These are phyloP conservation scores for Scyliorhinus canicula DNA, from an alignment of 2,797 vertebrate species.

Conservation along the genomic window DNA sequence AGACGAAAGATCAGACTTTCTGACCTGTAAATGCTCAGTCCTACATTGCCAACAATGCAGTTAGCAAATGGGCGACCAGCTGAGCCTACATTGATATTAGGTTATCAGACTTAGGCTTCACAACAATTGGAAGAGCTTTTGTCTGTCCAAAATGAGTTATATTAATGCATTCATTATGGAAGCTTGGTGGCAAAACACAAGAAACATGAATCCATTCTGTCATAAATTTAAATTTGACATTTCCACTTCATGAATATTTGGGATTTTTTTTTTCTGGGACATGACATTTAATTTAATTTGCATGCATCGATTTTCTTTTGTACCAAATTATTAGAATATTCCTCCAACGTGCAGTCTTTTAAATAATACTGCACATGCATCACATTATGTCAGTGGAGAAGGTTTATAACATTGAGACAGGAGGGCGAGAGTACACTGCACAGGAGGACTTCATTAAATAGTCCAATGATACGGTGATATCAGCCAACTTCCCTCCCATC, in stretches of 20 bases:
- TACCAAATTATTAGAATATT: conserved; percentile 1
- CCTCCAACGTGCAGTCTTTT: background rate
- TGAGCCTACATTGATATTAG: background rate
- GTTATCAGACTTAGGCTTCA: background rate
- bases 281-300: conserved; percentile 30
- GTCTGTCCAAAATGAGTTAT: background rate
- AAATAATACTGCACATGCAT: background rate
- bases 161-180: background rate
- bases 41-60: background rate
- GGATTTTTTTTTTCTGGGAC: background rate
- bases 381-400: background rate
- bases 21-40: background rate
- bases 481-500: background rate
- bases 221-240: conserved; percentile 37
- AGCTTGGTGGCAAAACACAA: background rate
- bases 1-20: background rate
- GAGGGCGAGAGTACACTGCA: background rate
- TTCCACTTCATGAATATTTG: conserved; percentile 31
- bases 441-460: background rate
- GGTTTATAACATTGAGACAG: background rate
- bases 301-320: background rate
- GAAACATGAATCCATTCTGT: background rate
- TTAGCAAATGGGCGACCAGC: background rate
- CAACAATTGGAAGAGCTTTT: background rate
- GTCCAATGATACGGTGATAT: too few species aligned